Percentiles rank a stretch among this genome's conserved stretches.
Evolutionary conservation across 2,113 vertebrate genomes (phyloP).

Genomic region (Sminthopsis crassicaudata): DNA sequence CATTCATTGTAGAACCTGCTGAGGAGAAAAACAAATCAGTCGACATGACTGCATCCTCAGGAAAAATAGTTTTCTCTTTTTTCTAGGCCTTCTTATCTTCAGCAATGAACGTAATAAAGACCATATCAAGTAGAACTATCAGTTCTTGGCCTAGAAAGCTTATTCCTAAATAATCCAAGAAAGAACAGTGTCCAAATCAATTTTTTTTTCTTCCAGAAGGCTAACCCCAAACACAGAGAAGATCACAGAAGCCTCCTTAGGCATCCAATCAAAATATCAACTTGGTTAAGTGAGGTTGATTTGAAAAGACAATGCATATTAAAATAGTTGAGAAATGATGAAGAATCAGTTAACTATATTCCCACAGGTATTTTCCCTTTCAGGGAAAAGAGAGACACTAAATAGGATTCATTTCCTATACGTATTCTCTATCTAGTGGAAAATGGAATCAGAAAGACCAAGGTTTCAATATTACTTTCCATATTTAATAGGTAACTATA

Average conservation of each 20-base stretch:
- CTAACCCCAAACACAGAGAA: not conserved
- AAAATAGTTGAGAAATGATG: not conserved
- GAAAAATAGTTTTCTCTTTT: not conserved
- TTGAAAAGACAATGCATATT: not conserved
- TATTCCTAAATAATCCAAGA: not conserved
- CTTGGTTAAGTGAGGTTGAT: not conserved
- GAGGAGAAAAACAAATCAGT: not conserved
- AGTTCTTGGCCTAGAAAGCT: not conserved
- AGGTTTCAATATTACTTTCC: not conserved
- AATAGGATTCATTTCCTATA: not conserved
- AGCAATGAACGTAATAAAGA: not conserved
- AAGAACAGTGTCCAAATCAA: not conserved
- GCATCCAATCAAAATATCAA: not conserved
- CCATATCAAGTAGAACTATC: not conserved
- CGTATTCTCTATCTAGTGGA: not conserved
- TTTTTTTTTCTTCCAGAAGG: not conserved
- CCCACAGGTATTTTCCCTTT: not conserved
- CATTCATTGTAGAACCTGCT: not conserved
- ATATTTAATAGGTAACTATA: not conserved
- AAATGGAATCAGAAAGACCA: not conserved
- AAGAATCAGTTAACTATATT: not conserved
- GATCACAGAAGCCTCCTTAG: not conserved
- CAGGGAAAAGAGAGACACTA: not conserved
- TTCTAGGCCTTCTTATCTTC: not conserved
- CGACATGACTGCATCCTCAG: not conserved